Evolutionary conservation across 2,888 invertebrate species (phyloP), one percentile per base, ranked within the genome.

Genomic region (Andrena flavipes): DNA sequence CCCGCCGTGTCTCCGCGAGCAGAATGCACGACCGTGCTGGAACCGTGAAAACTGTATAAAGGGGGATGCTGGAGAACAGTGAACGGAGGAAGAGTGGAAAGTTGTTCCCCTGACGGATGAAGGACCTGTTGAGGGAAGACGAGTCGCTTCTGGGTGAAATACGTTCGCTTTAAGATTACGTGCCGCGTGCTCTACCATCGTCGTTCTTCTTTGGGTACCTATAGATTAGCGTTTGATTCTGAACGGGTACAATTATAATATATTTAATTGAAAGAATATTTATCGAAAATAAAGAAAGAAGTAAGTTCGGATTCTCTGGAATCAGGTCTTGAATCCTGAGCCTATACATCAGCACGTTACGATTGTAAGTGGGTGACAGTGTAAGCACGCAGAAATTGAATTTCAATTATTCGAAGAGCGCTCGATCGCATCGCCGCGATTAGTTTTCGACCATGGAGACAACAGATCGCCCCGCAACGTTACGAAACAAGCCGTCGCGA

Each of bases 1-100:
- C 23, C 65, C 60, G 42, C 16, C 51, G 60, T 69, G 68, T 51
- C 70, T 64, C 49, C 62, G 33, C 70, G 49, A 67, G 67, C 48
- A 51, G 75, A 72, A 78, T 72, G 70, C 76, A 77, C 73, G n/a
- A 67, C 80, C 29, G 8, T 70, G 23, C 33, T 71, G 42, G 60
- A 71, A 65, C 64, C 63, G 35, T 87, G 82, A 85, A 85, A 83
- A 83, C 68, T 83, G 88, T 78, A 83, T 83, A 71, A 85, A 71
- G 65, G 72, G 48, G 26, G 42, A 64, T 10, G 76, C 54, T 72
- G 68, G 74, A 69, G 60, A 72, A 79, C 62, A 67, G 70, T 29
- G 48, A n/a, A 8, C 48, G 26, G 8, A 13, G 63, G 23, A 54
- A 62, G 54, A 65, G 70, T 81, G 67, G 70, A 81, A 65, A 81